Evolutionary conservation across 2,888 invertebrate species (phyloP).

Genomic region (Trisateles emortualis): DNA sequence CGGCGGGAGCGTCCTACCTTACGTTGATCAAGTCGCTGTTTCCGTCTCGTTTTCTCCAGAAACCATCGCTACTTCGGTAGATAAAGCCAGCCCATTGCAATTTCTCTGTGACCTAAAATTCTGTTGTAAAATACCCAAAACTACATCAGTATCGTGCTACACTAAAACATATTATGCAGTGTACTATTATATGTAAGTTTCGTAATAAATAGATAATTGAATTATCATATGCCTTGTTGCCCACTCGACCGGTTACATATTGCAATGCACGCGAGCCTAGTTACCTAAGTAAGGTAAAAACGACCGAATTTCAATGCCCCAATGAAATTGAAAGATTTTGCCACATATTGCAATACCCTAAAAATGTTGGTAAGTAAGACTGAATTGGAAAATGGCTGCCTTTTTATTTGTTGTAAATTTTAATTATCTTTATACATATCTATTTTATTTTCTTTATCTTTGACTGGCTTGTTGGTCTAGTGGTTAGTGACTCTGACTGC

Average conservation of each 20-base stretch:
- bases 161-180: neutral
- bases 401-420: neutral
- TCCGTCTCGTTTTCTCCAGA: too few species aligned
- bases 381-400: neutral
- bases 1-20: too few species aligned
- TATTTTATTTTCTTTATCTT: too few species aligned
- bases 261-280: slow-evolving; percentile 40
- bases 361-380: neutral
- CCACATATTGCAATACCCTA: slow-evolving; percentile 18
- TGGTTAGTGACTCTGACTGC: too few species aligned
- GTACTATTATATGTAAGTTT: slow-evolving; percentile 12
- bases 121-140: too few species aligned
- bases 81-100: too few species aligned
- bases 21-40: too few species aligned
- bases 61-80: too few species aligned
- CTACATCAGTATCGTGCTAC: neutral
- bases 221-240: slow-evolving; percentile 39
- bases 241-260: slow-evolving; percentile 37
- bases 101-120: too few species aligned
- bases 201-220: slow-evolving; percentile 32
- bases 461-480: too few species aligned
- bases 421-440: too few species aligned
- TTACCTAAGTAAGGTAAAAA: slow-evolving; percentile 33
- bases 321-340: slow-evolving; percentile 18
- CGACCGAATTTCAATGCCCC: slow-evolving; percentile 11